phyloP scores from a whole-genome alignment of 2,113 vertebrate genomes.

The Rhegmatorhina hoffmannsi region DNA sequence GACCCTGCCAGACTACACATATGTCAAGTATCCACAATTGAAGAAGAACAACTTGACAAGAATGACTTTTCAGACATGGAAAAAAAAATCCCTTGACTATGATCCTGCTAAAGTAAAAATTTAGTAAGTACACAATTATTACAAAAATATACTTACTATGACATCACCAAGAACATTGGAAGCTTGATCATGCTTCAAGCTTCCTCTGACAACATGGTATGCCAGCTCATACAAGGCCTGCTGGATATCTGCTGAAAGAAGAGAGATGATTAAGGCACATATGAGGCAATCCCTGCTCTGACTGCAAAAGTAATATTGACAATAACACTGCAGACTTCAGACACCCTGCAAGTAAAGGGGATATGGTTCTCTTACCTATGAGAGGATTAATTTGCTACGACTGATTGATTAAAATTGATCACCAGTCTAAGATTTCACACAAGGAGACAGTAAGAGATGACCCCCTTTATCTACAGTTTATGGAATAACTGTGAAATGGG shows the following conservation, averaged over 20 bases:
- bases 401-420: background rate
- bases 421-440: background rate
- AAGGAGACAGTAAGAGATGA: background rate
- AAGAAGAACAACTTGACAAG: background rate
- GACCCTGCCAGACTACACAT: background rate
- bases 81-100: background rate
- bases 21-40: background rate
- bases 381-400: background rate
- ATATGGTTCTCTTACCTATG: background rate
- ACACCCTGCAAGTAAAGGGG: background rate
- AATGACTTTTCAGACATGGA: background rate
- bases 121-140: background rate
- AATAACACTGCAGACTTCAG: background rate
- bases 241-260: slow-evolving; percentile 85
- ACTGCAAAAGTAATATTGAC: background rate
- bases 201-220: slow-evolving; percentile 91
- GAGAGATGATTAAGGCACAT: background rate
- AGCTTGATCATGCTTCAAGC: slow-evolving; percentile 92
- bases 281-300: background rate
- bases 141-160: slow-evolving; percentile 81
- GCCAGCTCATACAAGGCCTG: slow-evolving; percentile 93
- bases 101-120: background rate
- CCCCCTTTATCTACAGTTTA: background rate
- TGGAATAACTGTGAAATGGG: background rate
- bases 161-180: slow-evolving; percentile 87